Evolutionary conservation across 2,113 vertebrate species (phyloP).

Genomic region (Grammomys surdaster): DNA sequence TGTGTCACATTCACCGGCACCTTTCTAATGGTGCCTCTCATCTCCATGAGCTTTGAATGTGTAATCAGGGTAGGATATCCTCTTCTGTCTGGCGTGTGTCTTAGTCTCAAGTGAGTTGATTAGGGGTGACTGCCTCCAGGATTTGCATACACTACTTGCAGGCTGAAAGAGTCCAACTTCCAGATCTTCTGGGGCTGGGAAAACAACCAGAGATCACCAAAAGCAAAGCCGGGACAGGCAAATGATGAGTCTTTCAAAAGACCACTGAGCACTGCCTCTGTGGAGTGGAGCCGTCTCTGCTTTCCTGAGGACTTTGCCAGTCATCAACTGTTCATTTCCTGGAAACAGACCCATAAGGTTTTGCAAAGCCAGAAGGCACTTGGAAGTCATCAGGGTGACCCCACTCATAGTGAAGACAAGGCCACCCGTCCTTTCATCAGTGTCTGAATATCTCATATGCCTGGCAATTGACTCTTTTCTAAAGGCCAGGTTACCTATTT

Average conservation of each 20-base stretch:
- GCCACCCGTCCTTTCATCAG: not conserved
- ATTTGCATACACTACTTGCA: not conserved
- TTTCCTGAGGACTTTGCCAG: not conserved
- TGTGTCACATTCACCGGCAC: not conserved
- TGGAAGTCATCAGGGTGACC: conserved; percentile 9
- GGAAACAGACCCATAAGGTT: conserved; percentile 26
- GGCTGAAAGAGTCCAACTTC: not conserved
- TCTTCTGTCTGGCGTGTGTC: not conserved
- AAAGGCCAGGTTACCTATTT: conserved; percentile 26
- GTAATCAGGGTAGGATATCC: not conserved
- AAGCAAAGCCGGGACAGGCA: not conserved
- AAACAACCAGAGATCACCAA: not conserved
- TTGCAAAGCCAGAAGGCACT: conserved; percentile 13
- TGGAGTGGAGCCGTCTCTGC: not conserved
- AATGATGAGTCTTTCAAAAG: not conserved
- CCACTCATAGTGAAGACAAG: not conserved
- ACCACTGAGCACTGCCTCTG: not conserved
- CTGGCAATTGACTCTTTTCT: conserved; percentile 23
- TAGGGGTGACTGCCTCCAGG: not conserved
- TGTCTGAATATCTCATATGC: conserved; percentile 31
- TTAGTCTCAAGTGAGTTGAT: not conserved
- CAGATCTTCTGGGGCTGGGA: not conserved
- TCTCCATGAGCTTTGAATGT: not conserved
- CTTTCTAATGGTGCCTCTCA: not conserved
- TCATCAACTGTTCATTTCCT: not conserved